Evolutionary conservation across 2,888 invertebrate genomes (phyloP), one percentile per base, ranked within the genome.

Genomic region (Pristionchus arcanus): DNA sequence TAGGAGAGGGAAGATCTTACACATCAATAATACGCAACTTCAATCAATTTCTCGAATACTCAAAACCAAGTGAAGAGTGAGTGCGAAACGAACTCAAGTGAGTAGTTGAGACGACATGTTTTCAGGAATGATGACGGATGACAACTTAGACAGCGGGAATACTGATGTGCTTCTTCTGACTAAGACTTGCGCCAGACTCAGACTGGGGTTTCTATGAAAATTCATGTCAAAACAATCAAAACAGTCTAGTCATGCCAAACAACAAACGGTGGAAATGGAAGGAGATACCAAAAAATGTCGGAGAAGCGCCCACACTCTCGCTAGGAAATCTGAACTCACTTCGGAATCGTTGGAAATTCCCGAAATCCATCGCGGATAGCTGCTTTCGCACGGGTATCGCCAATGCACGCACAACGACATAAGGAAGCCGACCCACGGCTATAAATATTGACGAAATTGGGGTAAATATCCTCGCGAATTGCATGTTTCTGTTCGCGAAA

Each of bases 321-420:
- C 59, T 59, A 1, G 59, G 71, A 71, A 71, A 31, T 71, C 31
- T 71, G 71, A 71, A 71, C 71, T 71, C 71, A 34, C 34, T 34
- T 71, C 21, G 34, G 71, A 71, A 71, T 34, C 34, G 34, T 71
- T 34, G 71, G 68, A 71, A 71, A 71, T 71, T 71, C 71, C 71
- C 71, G 71, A 71, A 71, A 71, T 71, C 71, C 71, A 28, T 71
- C 66, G 66, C 4, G 59, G 66, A 66, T 66, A 71, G 28, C 31
- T 11, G 21, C 15, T 21, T 59, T 71, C 71, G 15, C 71, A 71
- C 71, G 71, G 13, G 71, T 71, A 71, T 71, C 71, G 71, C 15
- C 16, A 34, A 71, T 71, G 71, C 71, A 71, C 71, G 71, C 71
- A 71, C 16, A 7, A 66, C 59, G 59, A 59, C 59, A 59, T 59